Base-by-base conservation (phyloP, 2,888 invertebrate genomes). In the Ernsta delagoae region DNA sequence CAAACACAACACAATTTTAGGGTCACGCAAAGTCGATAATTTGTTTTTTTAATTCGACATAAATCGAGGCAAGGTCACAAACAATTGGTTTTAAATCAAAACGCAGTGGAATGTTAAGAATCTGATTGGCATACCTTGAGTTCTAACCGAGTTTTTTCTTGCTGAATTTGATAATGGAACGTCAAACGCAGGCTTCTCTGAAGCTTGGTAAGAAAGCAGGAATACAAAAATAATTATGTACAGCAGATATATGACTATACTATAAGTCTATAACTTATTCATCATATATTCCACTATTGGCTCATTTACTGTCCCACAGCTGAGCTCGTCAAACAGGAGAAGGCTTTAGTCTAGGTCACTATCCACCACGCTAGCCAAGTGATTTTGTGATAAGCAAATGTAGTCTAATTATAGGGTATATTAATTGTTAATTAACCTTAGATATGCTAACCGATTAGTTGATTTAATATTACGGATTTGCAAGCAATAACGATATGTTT, bases 121-220 rank as follows among this genome's bases (percentile, higher is more conserved):
- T 68, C 24, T 62, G 67, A 57, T 68, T 68, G 54, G 60, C 62
- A 45, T 61, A 16, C 61, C 59, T 16, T 48, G 43, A 48, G 12
- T 68, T 48, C 8, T 54, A 5, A 4, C 45, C 60, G 7, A 16
- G 36, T 9, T 57, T 56, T 12, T 43, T 53, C 62, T 48, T 41
- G 36, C 11, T 62, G 56, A 9, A 56, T 61, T 67, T 68, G 67
- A 68, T 68, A 68, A 68, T 68, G 57, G 57, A 45, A 68, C 57
- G 67, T 68, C 67, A 62, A 68, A 48, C 61, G 56, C 66, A 59
- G 54, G 39, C 62, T 60, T 31, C n/a, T 68, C 12, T 9, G 43
- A 48, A 62, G 48, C 48, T 50, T 50, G 48, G 48, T 1, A 16
- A n/a, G n/a, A n/a, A n/a, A n/a, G n/a, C n/a, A n/a, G n/a, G n/a